phyloP scores from a whole-genome alignment of 1,140 invertebrate genomes.

The Achroia grisella region DNA sequence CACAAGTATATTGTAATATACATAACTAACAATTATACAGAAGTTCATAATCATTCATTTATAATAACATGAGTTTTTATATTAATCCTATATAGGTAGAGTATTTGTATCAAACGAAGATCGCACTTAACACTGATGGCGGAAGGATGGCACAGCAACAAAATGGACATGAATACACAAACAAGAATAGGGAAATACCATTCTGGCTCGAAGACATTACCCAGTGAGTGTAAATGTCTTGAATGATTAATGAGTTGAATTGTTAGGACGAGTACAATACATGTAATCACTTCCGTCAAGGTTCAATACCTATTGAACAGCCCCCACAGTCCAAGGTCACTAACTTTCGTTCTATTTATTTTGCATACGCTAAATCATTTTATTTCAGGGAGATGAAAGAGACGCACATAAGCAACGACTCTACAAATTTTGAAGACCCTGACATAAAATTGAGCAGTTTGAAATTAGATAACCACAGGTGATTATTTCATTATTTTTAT shows the following conservation, averaged over 20 bases:
- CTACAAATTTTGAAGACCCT: slow-evolving; percentile 20
- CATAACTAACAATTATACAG: no score
- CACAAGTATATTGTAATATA: no score
- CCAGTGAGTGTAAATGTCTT: slow-evolving; percentile 35
- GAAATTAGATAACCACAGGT: slow-evolving; percentile 36
- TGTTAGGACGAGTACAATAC: slow-evolving; percentile 5
- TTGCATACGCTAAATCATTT: not conserved
- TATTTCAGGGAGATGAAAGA: slow-evolving; percentile 58
- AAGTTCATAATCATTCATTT: no score
- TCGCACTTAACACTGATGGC: slow-evolving; percentile 24
- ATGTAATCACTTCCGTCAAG: slow-evolving; percentile 3
- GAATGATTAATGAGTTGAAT: slow-evolving; percentile 26
- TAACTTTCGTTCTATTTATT: not conserved
- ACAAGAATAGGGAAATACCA: slow-evolving; percentile 38
- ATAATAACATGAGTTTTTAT: no score
- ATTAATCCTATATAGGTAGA: slow-evolving; percentile 2
- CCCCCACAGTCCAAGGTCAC: not conserved
- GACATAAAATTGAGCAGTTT: slow-evolving; percentile 21
- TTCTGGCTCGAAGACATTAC: slow-evolving; percentile 63
- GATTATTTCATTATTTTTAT: not conserved
- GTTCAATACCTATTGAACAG: slow-evolving; percentile 1
- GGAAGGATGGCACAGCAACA: slow-evolving; percentile 48
- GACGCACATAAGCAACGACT: slow-evolving; percentile 43
- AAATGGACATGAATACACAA: slow-evolving; percentile 35
- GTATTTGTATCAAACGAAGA: no score